Conservation (phyloP, 2,797 vertebrate species). For the Sebastes cheni region DNA sequence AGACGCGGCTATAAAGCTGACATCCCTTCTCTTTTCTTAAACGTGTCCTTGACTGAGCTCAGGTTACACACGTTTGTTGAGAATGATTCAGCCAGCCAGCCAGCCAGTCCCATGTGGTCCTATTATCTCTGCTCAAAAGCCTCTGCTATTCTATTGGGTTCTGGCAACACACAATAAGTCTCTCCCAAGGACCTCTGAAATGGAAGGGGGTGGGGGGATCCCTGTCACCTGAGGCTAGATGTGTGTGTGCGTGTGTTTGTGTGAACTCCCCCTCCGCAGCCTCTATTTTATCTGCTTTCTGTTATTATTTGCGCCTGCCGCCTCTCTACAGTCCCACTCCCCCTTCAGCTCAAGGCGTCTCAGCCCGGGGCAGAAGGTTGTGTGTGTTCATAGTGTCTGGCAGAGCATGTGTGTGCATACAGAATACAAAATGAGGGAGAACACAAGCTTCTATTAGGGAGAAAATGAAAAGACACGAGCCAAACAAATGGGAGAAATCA, state of each 20-base stretch:
- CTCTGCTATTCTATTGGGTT: constrained; percentile 33
- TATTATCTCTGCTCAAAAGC: constrained; percentile 66
- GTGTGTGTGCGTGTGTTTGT: background rate
- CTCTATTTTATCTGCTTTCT: constrained; percentile 35
- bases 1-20: constrained; percentile 3
- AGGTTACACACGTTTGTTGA: constrained; percentile 58
- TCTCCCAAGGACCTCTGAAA: constrained; percentile 60
- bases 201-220: constrained; percentile 26
- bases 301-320: constrained; percentile 49
- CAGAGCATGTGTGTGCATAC: constrained; percentile 14
- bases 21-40: constrained; percentile 33
- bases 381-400: constrained; percentile 20
- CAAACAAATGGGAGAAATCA: background rate
- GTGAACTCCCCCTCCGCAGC: background rate
- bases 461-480: constrained; percentile 21
- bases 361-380: constrained; percentile 38
- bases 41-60: constrained; percentile 62
- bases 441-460: constrained; percentile 4
- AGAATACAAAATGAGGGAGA: constrained; percentile 43
- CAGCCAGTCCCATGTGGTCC: constrained; percentile 74
- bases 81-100: constrained; percentile 34
- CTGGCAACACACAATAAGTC: constrained; percentile 64
- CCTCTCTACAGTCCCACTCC: constrained; percentile 15
- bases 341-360: constrained; percentile 37
- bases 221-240: constrained; percentile 63